phyloP scores from a whole-genome alignment of 2,113 vertebrate species.

The Sebastes fasciatus region DNA sequence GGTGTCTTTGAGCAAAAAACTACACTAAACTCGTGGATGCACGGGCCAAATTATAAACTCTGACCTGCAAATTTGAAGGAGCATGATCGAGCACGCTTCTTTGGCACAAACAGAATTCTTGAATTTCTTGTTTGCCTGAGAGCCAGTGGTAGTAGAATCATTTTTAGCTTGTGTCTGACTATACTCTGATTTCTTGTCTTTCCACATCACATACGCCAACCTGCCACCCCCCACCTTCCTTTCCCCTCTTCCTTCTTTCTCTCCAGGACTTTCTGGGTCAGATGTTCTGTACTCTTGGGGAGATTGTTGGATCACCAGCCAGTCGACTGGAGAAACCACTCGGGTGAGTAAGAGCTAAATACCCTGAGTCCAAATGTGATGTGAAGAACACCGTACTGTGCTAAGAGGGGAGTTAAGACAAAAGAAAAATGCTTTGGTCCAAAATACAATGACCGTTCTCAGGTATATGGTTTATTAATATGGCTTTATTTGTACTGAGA shows the following conservation, averaged over 20 bases:
- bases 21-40: not conserved
- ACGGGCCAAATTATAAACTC: not conserved
- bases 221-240: not conserved
- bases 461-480: not conserved
- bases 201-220: not conserved
- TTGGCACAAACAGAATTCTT: not conserved
- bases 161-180: slow-evolving; percentile 8
- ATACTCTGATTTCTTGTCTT: slow-evolving; percentile 16
- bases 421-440: slow-evolving; percentile 11
- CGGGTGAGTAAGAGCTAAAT: slow-evolving; percentile 86
- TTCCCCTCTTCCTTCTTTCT: slow-evolving; percentile 2
- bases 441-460: slow-evolving; percentile 3
- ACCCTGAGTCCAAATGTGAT: slow-evolving; percentile 26
- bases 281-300: slow-evolving; percentile 94
- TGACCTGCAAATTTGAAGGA: slow-evolving; percentile 5
- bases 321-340: slow-evolving; percentile 95
- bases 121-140: slow-evolving; percentile 4
- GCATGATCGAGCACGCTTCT: not conserved
- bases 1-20: not conserved
- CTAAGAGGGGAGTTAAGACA: slow-evolving; percentile 16
- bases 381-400: slow-evolving; percentile 15
- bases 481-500: slow-evolving; percentile 10
- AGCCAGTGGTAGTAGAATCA: not conserved
- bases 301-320: slow-evolving; percentile 94
- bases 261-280: slow-evolving; percentile 95